A percentile compares a stretch with the other conserved stretches of the same genome.
Conservation (phyloP, 2,113 vertebrate genomes). For the Pterocles orientalis region DNA sequence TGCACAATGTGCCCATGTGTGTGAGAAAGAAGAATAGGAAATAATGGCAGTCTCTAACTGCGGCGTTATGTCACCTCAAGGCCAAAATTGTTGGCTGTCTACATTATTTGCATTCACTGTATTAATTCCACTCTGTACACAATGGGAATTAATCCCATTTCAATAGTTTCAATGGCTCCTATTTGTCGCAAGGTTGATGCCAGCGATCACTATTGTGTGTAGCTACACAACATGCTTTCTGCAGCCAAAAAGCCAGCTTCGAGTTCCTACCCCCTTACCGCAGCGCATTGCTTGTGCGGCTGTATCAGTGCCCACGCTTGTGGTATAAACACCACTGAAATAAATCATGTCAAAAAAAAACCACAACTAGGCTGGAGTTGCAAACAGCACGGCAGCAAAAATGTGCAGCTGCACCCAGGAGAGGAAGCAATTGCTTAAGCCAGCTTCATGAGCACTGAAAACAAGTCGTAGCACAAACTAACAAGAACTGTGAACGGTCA, state of each 20-base stretch:
- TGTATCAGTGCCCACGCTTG: rapidly evolving
- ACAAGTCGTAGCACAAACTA: background rate
- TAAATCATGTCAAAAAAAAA: background rate
- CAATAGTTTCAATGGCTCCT: background rate
- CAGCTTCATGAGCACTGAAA: background rate
- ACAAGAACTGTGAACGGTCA: background rate
- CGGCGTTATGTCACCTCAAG: background rate
- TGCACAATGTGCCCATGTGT: background rate
- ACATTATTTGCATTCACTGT: background rate
- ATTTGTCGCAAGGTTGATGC: slow-evolving; percentile 9
- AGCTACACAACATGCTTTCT: background rate
- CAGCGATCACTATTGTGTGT: background rate
- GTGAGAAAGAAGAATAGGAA: background rate
- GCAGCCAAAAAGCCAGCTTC: background rate
- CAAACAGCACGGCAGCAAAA: background rate
- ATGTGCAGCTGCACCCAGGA: background rate
- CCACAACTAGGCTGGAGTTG: background rate
- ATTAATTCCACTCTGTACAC: background rate
- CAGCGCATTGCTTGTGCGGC: background rate
- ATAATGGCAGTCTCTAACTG: background rate
- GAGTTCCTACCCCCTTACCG: background rate
- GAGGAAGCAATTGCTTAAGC: background rate
- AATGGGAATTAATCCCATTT: slow-evolving; percentile 3
- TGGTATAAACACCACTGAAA: background rate
- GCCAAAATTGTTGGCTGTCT: background rate